These are phyloP conservation scores for Aulostomus chinensis DNA, from an alignment of 2,797 vertebrate species.

Conservation along the genomic window DNA sequence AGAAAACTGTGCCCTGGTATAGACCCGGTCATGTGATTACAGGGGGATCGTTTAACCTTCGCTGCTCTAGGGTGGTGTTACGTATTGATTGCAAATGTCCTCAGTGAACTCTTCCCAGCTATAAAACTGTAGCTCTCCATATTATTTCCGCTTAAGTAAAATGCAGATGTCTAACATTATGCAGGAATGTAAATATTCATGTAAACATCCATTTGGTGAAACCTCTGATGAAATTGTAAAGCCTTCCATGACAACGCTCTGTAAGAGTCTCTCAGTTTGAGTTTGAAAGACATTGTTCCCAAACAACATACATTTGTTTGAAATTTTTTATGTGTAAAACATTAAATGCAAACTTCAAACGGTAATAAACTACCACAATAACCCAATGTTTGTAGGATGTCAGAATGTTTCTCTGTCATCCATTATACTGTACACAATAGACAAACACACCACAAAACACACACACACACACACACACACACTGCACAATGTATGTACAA, in stretches of 20 bases:
- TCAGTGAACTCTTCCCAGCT: too few species aligned
- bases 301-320: conserved; percentile 71
- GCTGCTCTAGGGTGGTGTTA: too few species aligned
- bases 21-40: too few species aligned
- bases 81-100: too few species aligned
- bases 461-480: conserved; percentile 23
- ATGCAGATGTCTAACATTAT: conserved; percentile 57
- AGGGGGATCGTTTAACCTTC: too few species aligned
- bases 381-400: conserved; percentile 67
- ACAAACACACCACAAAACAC: conserved; percentile 30
- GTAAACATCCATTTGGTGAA: conserved; percentile 47
- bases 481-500: conserved; percentile 49
- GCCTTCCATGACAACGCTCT: conserved; percentile 17
- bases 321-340: conserved; percentile 66
- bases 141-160: conserved; percentile 34
- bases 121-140: conserved; percentile 44
- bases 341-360: conserved; percentile 70
- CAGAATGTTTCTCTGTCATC: conserved; percentile 65
- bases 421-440: conserved; percentile 54
- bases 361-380: conserved; percentile 58
- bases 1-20: too few species aligned
- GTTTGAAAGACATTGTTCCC: conserved; percentile 59
- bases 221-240: conserved; percentile 25
- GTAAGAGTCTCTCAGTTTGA: conserved; percentile 26
- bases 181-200: conserved; percentile 62